Base-by-base conservation (phyloP, 1,140 invertebrate species). In the Papilio machaon region DNA sequence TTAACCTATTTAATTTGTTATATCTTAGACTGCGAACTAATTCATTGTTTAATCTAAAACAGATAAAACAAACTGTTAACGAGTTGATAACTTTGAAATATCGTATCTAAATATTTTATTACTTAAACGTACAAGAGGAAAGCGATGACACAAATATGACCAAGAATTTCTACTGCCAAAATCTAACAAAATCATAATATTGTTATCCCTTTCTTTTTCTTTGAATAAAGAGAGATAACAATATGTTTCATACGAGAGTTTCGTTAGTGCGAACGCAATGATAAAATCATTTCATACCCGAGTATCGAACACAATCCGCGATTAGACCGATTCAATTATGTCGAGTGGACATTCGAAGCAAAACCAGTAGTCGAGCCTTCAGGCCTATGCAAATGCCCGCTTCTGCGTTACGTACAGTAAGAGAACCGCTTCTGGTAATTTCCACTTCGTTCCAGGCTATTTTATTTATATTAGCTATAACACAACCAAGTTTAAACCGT, bases 371-470 rank as follows among this genome's bases (percentile, higher is more conserved):
- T 81, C 82, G 80, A 81, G 83, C 81, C 75, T 76, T 30, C 46
- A 76, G 81, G 84, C 80, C 79, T 87, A 91, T 91, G 88, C 86
- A 86, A 92, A 91, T 90, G 82, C 82, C 15, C 38, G 90, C 91
- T 91, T 86, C 92, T 87, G 91, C 81, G 90, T 92, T 93, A 93
- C 92, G 89, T 91, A 81, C 81, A 73, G 80, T 89, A 91, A 90
- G 91, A 84, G 88, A 83, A 84, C 90, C 83, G 88, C 88, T 91
- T 87, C 87, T 87, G 88, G 85, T 87, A 86, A 92, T 89, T 88
- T 89, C 86, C 85, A 89, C 84, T 88, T 87, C 82, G 86, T 88
- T 90, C 86, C 86, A 88, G 85, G 30, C 85, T 79, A 86, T 87
- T 87, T 90, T 92, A 91, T 92, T 90, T 91, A 90, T 91, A 88